These are phyloP conservation scores for Oxytorus armatus DNA, from an alignment of 2,888 invertebrate genomes.

Conservation along the genomic window DNA sequence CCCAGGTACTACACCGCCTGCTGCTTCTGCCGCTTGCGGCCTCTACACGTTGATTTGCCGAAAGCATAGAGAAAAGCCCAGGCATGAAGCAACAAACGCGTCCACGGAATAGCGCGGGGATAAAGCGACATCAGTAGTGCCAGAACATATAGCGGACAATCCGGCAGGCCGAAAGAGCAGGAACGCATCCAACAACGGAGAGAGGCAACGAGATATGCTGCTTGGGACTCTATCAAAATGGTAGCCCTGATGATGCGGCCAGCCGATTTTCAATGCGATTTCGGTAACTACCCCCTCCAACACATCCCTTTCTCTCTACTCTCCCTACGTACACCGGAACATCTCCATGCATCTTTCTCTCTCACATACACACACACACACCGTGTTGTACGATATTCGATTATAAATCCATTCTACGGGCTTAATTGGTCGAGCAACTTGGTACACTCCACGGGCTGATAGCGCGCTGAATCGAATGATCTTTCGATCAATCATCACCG, in stretches of 20 bases:
- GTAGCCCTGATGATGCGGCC: slow-evolving; percentile 74
- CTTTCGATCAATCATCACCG: slow-evolving; percentile 60
- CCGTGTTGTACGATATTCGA: slow-evolving; percentile 62
- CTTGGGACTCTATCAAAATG: slow-evolving; percentile 78
- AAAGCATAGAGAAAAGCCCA: slow-evolving; percentile 61
- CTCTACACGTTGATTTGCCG: slow-evolving; percentile 56
- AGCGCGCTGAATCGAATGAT: slow-evolving; percentile 61
- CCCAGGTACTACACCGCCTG: slow-evolving; percentile 73
- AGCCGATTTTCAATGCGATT: slow-evolving; percentile 68
- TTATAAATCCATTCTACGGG: slow-evolving; percentile 72
- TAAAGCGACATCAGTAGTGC: slow-evolving; percentile 39
- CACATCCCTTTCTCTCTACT: background rate
- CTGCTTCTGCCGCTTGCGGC: slow-evolving; percentile 56
- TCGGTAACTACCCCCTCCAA: slow-evolving; percentile 45
- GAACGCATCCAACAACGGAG: slow-evolving; percentile 55
- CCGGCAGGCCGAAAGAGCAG: slow-evolving; percentile 50
- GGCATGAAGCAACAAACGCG: slow-evolving; percentile 46
- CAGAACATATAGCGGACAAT: slow-evolving; percentile 55
- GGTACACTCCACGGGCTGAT: slow-evolving; percentile 41
- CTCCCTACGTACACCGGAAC: slow-evolving; percentile 43
- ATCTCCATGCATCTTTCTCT: slow-evolving; percentile 28
- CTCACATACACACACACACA: slow-evolving; percentile 9
- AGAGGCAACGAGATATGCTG: slow-evolving; percentile 55
- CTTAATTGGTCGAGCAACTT: slow-evolving; percentile 69
- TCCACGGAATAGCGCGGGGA: slow-evolving; percentile 33